Conservation (phyloP, 2,113 vertebrate genomes). For the Sceloporus tristichus region DNA sequence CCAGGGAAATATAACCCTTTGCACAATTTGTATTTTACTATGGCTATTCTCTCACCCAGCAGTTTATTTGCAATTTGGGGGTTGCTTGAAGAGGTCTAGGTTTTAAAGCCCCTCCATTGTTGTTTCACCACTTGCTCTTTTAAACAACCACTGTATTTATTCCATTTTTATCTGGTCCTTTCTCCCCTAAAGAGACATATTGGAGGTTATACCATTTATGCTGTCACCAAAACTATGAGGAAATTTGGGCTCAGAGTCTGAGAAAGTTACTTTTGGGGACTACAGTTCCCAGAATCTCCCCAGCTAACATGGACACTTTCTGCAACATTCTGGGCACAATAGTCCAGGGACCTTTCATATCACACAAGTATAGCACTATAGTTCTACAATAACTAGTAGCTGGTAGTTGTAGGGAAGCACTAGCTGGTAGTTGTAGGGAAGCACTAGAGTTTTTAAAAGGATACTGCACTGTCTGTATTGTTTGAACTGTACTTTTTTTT, state of each 20-base stretch:
- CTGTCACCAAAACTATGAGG: neutral
- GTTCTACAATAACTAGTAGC: too few relatives aligned
- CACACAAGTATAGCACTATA: too few relatives aligned
- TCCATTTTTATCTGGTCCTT: neutral
- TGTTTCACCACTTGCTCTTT: neutral
- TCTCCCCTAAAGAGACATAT: neutral
- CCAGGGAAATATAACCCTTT: neutral
- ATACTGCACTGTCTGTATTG: too few relatives aligned
- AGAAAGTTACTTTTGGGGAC: too few relatives aligned
- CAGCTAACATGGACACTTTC: too few relatives aligned
- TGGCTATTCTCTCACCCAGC: neutral
- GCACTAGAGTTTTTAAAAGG: too few relatives aligned
- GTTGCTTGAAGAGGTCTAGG: neutral
- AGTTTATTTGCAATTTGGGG: neutral
- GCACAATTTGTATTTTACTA: conserved; percentile 5
- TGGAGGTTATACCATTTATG: neutral
- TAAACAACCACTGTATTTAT: neutral
- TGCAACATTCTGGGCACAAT: too few relatives aligned
- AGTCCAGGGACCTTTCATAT: too few relatives aligned
- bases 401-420: too few relatives aligned
- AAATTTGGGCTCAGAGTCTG: neutral
- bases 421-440: too few relatives aligned
- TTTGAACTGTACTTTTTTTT: too few relatives aligned
- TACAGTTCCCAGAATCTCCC: too few relatives aligned
- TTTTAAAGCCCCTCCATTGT: neutral